Evolutionary conservation across 1,140 invertebrate genomes (phyloP).

Genomic region (Ooceraea biroi): DNA sequence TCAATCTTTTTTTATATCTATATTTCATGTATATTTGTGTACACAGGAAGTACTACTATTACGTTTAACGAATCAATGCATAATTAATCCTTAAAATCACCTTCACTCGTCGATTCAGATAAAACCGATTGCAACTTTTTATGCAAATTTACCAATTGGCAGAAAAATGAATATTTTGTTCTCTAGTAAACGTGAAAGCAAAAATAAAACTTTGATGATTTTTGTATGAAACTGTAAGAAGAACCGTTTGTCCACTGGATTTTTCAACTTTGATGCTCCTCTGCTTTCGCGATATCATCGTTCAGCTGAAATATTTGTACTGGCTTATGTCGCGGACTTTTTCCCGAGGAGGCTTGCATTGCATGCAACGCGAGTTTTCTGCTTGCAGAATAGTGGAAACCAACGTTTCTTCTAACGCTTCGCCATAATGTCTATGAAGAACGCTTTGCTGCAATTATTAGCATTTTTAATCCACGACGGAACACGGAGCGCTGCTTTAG

Average conservation of each 20-base stretch:
- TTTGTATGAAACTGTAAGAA: not conserved
- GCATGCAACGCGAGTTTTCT: constrained; percentile 44
- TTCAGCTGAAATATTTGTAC: constrained; percentile 17
- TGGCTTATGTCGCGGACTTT: constrained; percentile 32
- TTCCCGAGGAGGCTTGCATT: constrained; percentile 8
- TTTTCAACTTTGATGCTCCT: constrained; percentile 16
- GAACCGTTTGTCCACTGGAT: not conserved
- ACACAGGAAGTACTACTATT: too few relatives aligned
- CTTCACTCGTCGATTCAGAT: too few relatives aligned
- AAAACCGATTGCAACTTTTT: too few relatives aligned
- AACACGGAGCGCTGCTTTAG: constrained; percentile 55
- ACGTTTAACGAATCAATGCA: too few relatives aligned
- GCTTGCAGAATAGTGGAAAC: not conserved
- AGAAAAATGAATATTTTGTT: too few relatives aligned
- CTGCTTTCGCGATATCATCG: constrained; percentile 7
- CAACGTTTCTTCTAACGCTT: constrained; percentile 14
- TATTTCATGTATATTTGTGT: too few relatives aligned
- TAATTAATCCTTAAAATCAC: too few relatives aligned
- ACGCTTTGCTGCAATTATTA: constrained; percentile 32
- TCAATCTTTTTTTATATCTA: too few relatives aligned
- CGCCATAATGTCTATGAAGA: constrained; percentile 27
- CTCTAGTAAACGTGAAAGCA: not conserved
- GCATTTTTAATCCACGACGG: constrained; percentile 37
- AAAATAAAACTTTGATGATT: not conserved
- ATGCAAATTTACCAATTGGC: too few relatives aligned